A percentile compares a stretch with the other conserved stretches of the same genome.
Evolutionary conservation across 2,113 vertebrate genomes (phyloP).

Genomic region (Sapajus apella): DNA sequence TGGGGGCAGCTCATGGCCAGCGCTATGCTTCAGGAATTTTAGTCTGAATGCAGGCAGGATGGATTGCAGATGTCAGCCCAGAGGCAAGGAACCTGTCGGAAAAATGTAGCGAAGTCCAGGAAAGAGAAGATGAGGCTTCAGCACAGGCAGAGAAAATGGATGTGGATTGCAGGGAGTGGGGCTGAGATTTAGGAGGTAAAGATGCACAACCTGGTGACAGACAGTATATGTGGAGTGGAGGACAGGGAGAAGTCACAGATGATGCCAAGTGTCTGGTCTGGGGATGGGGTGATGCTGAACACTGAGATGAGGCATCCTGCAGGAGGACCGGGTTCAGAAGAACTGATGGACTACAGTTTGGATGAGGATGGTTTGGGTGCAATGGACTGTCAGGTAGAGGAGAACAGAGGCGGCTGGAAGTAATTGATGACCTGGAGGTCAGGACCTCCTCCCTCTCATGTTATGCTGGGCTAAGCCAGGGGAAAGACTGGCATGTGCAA

Average conservation of each 20-base stretch:
- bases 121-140: not conserved
- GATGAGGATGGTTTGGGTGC: too few relatives aligned
- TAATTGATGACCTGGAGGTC: not conserved
- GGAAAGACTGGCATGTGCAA: not conserved
- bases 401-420: not conserved
- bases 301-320: not conserved
- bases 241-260: too few relatives aligned
- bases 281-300: not conserved
- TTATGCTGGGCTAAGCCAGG: too few relatives aligned
- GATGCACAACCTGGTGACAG: rapidly evolving
- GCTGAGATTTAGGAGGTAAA: not conserved
- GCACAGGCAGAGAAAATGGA: not conserved
- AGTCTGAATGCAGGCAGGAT: not conserved
- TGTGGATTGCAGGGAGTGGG: rapidly evolving
- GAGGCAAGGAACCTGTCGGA: not conserved
- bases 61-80: not conserved
- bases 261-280: too few relatives aligned
- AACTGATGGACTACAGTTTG: rapidly evolving
- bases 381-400: too few relatives aligned
- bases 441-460: not conserved
- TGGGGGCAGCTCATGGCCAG: rapidly evolving
- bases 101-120: not conserved
- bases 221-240: not conserved
- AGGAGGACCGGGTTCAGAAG: not conserved
- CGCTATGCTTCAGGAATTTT: too few relatives aligned